Evolutionary conservation across 2,888 invertebrate species (phyloP).

Genomic region (Aphodius granarius): DNA sequence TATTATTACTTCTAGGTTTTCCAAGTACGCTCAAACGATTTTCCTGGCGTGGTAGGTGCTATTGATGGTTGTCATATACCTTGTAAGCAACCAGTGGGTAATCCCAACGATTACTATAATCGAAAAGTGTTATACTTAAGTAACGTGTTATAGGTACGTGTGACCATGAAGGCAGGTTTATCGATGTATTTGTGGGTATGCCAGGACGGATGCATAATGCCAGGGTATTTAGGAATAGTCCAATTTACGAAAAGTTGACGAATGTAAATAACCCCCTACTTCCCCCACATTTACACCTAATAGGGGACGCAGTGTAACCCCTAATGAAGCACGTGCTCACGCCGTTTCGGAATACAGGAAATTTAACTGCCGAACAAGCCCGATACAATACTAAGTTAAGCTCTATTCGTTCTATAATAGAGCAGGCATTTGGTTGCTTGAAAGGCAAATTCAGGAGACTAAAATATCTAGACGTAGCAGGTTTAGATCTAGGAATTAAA

Average conservation of each 20-base stretch:
- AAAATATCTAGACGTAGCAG: conserved; percentile 24
- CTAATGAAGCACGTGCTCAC: conserved; percentile 3
- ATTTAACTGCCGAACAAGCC: background rate
- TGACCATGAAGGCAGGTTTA: no score
- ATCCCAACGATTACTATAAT: no score
- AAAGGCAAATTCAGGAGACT: conserved; percentile 29
- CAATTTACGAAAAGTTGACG: background rate
- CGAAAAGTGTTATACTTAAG: no score
- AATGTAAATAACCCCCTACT: background rate
- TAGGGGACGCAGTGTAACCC: conserved; percentile 19
- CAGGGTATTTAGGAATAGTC: background rate
- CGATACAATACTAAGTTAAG: conserved; percentile 13
- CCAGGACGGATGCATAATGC: no score
- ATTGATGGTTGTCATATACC: no score
- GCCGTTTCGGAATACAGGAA: conserved; percentile 18
- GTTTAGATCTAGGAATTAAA: background rate
- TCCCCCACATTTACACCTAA: background rate
- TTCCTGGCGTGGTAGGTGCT: no score
- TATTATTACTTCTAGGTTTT: no score
- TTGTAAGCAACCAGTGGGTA: no score
- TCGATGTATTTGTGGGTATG: no score
- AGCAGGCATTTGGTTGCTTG: conserved; percentile 22
- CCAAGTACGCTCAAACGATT: no score
- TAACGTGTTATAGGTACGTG: no score
- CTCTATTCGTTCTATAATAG: conserved; percentile 17